Evolutionary conservation across 2,888 invertebrate species (phyloP), one percentile per base, ranked within the genome.

Genomic region (Toxonevra muliebris): DNA sequence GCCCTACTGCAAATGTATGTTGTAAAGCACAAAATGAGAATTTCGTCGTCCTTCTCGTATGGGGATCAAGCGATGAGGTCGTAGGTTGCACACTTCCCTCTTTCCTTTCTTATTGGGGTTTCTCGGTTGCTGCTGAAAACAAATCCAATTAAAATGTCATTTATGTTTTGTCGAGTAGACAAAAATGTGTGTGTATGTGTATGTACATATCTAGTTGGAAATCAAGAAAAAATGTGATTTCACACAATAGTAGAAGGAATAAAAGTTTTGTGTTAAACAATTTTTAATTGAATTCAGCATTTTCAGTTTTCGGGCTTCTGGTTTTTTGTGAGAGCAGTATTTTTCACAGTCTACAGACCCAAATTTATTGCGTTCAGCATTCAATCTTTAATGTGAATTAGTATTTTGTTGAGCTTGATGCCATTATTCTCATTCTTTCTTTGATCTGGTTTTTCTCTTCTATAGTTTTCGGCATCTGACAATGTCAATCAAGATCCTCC

Each of bases 401-500:
- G 2, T 30, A 2, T 30, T 30, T 30, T 30, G 30, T 30, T 30
- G 2, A 4, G 7, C 7, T 30, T 7, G 7, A 30, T 30, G 30
- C 7, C 30, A 30, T 30, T 30, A 30, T 7, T 30, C 30, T 30
- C 30, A 30, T 7, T n/a, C n/a, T n/a, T n/a, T n/a, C n/a, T n/a
- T n/a, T n/a, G n/a, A n/a, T n/a, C n/a, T n/a, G n/a, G n/a, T n/a
- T 61, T 50, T 40, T n/a, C 55, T 68, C 20, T 8, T 50, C 57
- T 53, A 12, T 71, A 78, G 77, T 67, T 75, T 68, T 72, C 74
- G 61, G 74, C 75, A 69, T 71, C 74, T 59, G 76, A 45, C 19
- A 69, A 72, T 65, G 79, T 80, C 61, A 82, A 80, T 73, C 83
- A 87, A 76, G 61, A 90, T 85, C 90, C 90, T 75, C 89, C 89